Evolutionary conservation across 53 echinoderm and acorn worm genomes (phyloP), one percentile per base, ranked within the genome.

Genomic region (Crossaster papposus): DNA sequence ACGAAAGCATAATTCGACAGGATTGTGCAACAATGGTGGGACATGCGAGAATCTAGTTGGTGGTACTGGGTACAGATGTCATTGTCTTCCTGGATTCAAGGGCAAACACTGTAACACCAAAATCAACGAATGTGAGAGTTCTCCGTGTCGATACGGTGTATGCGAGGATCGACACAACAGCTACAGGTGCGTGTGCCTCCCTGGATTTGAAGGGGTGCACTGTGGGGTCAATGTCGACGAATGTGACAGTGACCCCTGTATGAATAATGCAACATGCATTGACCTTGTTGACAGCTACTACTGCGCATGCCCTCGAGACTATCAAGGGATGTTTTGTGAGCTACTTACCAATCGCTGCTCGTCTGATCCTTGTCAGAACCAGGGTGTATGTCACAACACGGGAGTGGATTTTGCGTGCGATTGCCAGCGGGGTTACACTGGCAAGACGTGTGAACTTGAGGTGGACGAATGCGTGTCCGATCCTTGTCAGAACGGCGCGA

Each of bases 401-500:
- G 89, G 78, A 7, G 72, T 86, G 17, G 83, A 83, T 65, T 99
- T 92, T 81, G 70, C 82, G 2, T 99, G 99, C 79, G 90, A 96
- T 17, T 96, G 96, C 58, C 90, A 81, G 1, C 92, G 82, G 28
- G 96, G 96, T 1, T 99, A 91, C 88, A 82, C 76, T 28, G 99
- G 99, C 2, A 92, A 89, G 76, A 89, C 90, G 8, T 99, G 99
- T 38, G 91, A 82, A 76, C 65, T 82, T 20, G 94, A 99, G 62
- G 77, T 99, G 9, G 83, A 96, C 30, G 99, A 96, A 77, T 99
- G 99, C 28, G 65, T 72, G 18, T 93, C 93, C 0, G 88, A 78
- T 23, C 99, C 99, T 2, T 99, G 99, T 74, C 91, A 95, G 79
- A 96, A 96, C 52, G 99, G 95, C 4, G 99, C 93, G 17, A 90